phyloP scores from a whole-genome alignment of 2,797 vertebrate genomes.

The Hippoglossus hippoglossus region DNA sequence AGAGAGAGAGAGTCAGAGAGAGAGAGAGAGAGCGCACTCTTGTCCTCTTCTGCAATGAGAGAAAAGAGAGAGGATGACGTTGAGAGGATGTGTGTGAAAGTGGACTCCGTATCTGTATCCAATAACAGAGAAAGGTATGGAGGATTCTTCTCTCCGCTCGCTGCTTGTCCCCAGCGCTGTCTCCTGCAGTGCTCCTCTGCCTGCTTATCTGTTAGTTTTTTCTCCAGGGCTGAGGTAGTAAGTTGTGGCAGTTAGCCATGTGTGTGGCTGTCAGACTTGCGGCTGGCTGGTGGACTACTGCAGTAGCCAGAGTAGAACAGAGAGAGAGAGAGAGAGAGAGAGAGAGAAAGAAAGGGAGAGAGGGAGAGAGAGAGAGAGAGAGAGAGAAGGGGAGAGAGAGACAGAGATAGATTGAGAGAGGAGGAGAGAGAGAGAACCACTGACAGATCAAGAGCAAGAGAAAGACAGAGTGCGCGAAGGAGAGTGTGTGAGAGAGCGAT shows the following conservation, averaged over 20 bases:
- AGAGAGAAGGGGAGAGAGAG: conserved; percentile 21
- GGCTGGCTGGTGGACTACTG: conserved; percentile 85
- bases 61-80: conserved; percentile 62
- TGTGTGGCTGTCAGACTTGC: conserved; percentile 84
- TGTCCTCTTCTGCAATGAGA: conserved; percentile 77
- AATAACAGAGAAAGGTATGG: conserved; percentile 65
- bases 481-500: conserved; percentile 59
- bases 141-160: conserved; percentile 63
- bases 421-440: conserved; percentile 54
- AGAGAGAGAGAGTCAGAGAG: conserved; percentile 59
- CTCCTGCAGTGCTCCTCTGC: conserved; percentile 64
- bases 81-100: conserved; percentile 65
- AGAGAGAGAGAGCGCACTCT: conserved; percentile 70
- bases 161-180: conserved; percentile 51
- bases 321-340: conserved; percentile 47
- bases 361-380: conserved; percentile 3
- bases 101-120: conserved; percentile 70
- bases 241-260: conserved; percentile 87
- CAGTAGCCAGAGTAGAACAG: conserved; percentile 77
- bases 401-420: conserved; percentile 62
- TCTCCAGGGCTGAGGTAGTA: conserved; percentile 85
- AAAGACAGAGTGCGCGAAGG: conserved; percentile 71
- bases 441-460: conserved; percentile 75
- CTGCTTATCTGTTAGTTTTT: conserved; percentile 76
- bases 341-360: conserved; percentile 59